Evolutionary conservation across 1,140 invertebrate genomes (phyloP).

Genomic region (Notospermus geniculatus): DNA sequence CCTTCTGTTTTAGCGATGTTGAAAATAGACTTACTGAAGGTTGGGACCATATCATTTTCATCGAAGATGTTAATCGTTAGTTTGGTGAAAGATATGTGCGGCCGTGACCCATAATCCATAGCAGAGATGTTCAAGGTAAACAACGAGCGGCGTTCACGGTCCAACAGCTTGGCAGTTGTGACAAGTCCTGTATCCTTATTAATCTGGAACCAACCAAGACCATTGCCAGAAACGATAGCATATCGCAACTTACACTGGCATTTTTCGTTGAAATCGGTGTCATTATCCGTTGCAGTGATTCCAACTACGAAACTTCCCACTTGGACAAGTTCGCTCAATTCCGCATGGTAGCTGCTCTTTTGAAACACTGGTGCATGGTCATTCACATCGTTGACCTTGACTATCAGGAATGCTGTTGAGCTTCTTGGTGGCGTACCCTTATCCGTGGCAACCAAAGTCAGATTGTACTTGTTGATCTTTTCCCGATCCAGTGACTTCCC

Average conservation of each 20-base stretch:
- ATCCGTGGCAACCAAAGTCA: conserved; percentile 86
- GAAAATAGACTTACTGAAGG: conserved; percentile 60
- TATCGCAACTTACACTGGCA: conserved; percentile 45
- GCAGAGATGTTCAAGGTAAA: conserved; percentile 47
- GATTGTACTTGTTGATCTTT: conserved; percentile 76
- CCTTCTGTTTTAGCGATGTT: conserved; percentile 72
- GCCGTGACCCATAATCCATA: conserved; percentile 40
- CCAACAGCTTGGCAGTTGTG: conserved; percentile 80
- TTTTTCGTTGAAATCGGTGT: conserved; percentile 55
- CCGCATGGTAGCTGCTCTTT: conserved; percentile 89
- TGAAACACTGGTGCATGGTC: conserved; percentile 87
- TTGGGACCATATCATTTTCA: conserved; percentile 84
- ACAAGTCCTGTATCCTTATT: conserved; percentile 84
- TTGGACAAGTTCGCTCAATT: conserved; percentile 82
- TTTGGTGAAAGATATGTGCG: conserved; percentile 38
- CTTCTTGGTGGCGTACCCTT: conserved; percentile 73
- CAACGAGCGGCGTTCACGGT: conserved; percentile 63
- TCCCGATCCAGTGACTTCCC: conserved; percentile 84
- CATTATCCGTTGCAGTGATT: conserved; percentile 60
- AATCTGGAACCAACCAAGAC: conserved; percentile 79
- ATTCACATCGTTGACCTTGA: conserved; percentile 90
- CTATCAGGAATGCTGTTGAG: conserved; percentile 81
- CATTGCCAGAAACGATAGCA: conserved; percentile 64
- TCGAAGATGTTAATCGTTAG: conserved; percentile 77
- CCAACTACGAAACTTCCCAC: conserved; percentile 78